A percentile compares a stretch with the other conserved stretches of the same genome.
Evolutionary conservation across 2,797 vertebrate species (phyloP).

Genomic region (Octomys mimax): DNA sequence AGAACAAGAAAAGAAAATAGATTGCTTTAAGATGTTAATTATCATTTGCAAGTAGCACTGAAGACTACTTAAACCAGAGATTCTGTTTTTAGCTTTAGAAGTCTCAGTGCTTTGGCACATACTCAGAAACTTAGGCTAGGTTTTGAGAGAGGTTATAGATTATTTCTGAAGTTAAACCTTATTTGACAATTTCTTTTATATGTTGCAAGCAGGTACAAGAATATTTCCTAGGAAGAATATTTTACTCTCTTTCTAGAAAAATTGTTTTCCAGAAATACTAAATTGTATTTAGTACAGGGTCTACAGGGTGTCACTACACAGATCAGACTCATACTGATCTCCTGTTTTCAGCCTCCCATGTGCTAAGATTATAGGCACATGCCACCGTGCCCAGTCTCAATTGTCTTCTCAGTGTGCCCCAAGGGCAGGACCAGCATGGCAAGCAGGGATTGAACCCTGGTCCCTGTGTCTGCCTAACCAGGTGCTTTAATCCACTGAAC

Average conservation of each 20-base stretch:
- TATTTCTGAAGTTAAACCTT: conserved; percentile 67
- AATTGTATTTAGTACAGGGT: too few relatives aligned
- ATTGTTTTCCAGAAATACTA: too few relatives aligned
- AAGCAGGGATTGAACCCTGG: too few relatives aligned
- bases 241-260: conserved; percentile 49
- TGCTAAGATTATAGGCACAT: too few relatives aligned
- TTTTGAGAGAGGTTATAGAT: conserved; percentile 51
- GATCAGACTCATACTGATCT: too few relatives aligned
- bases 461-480: too few relatives aligned
- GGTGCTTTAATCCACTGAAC: too few relatives aligned
- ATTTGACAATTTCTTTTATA: conserved; percentile 45
- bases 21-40: conserved; percentile 61
- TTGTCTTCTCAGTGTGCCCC: too few relatives aligned
- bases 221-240: conserved; percentile 58
- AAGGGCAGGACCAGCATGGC: too few relatives aligned
- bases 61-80: conserved; percentile 51
- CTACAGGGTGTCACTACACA: too few relatives aligned
- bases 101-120: conserved; percentile 51
- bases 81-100: conserved; percentile 57
- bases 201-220: conserved; percentile 51
- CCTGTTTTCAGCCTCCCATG: too few relatives aligned
- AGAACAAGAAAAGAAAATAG: conserved; percentile 12
- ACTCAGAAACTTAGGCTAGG: not conserved
- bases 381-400: too few relatives aligned
- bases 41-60: not conserved